phyloP scores from a whole-genome alignment of 2,888 invertebrate species.

The Synergus gifuensis region DNA sequence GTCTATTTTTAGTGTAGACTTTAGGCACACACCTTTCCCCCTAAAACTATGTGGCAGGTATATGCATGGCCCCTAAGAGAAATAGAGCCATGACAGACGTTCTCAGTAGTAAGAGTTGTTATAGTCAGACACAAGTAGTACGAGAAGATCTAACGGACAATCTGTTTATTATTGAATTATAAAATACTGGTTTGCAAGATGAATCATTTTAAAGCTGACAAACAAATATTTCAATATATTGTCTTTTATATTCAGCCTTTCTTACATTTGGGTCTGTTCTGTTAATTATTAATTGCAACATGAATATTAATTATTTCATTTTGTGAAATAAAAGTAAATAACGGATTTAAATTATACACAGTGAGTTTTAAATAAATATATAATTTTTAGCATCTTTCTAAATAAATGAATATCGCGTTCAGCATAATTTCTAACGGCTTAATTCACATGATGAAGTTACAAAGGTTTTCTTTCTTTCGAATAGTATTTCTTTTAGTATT shows the following conservation, averaged over 20 bases:
- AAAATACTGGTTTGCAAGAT: background rate
- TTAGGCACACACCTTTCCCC: too few relatives aligned
- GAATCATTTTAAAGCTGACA: too few relatives aligned
- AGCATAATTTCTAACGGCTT: background rate
- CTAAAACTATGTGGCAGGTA: too few relatives aligned
- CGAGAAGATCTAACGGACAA: background rate
- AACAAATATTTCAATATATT: too few relatives aligned
- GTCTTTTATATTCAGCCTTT: too few relatives aligned
- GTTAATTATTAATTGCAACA: too few relatives aligned
- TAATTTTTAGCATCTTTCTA: background rate
- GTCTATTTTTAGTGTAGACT: too few relatives aligned
- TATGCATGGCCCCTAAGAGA: background rate
- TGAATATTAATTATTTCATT: too few relatives aligned
- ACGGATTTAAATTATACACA: background rate
- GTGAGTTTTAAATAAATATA: background rate
- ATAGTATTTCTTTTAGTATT: background rate
- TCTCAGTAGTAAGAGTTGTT: background rate
- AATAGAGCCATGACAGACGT: background rate
- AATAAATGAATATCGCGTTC: background rate
- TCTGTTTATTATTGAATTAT: background rate
- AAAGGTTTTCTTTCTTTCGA: slow-evolving; percentile 6
- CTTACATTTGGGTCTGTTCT: too few relatives aligned
- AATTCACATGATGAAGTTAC: background rate
- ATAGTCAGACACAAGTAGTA: slow-evolving; percentile 8
- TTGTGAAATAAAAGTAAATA: too few relatives aligned